phyloP scores from a whole-genome alignment of 2,113 vertebrate species.

The Sinocyclocheilus anophthalmus region DNA sequence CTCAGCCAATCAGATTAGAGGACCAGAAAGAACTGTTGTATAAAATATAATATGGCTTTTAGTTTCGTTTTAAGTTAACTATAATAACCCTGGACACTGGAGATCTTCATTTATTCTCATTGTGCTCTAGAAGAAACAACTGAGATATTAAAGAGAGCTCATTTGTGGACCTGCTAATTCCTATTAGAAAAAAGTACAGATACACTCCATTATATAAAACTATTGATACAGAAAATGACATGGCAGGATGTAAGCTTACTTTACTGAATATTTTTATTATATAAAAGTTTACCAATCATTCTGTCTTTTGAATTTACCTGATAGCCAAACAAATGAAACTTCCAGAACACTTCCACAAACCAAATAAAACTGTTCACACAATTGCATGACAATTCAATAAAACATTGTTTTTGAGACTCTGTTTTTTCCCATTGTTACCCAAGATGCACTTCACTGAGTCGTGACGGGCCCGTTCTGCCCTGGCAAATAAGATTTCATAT shows the following conservation, averaged over 20 bases:
- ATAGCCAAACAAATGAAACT: not conserved
- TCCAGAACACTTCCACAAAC: not conserved
- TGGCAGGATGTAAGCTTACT: not conserved
- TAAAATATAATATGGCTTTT: too few species aligned
- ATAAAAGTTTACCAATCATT: not conserved
- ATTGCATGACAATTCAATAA: not conserved
- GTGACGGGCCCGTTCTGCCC: not conserved
- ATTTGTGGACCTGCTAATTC: not conserved
- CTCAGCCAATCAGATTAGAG: too few species aligned
- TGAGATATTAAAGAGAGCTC: not conserved
- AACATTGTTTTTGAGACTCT: not conserved
- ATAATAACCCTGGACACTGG: not conserved
- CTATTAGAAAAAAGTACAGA: not conserved
- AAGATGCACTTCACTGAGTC: not conserved
- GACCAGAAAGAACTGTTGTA: too few species aligned
- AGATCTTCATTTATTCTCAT: not conserved
- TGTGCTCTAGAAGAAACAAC: not conserved
- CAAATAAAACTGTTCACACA: not conserved
- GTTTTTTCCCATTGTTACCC: not conserved
- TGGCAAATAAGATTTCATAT: not conserved
- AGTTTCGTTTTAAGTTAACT: not conserved
- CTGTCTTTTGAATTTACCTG: not conserved
- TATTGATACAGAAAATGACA: not conserved
- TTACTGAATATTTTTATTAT: not conserved
- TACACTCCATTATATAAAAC: not conserved